Percentiles rank a stretch among this genome's conserved stretches.
Evolutionary conservation across 1,140 invertebrate genomes (phyloP).

Genomic region (Drosophila willistoni): DNA sequence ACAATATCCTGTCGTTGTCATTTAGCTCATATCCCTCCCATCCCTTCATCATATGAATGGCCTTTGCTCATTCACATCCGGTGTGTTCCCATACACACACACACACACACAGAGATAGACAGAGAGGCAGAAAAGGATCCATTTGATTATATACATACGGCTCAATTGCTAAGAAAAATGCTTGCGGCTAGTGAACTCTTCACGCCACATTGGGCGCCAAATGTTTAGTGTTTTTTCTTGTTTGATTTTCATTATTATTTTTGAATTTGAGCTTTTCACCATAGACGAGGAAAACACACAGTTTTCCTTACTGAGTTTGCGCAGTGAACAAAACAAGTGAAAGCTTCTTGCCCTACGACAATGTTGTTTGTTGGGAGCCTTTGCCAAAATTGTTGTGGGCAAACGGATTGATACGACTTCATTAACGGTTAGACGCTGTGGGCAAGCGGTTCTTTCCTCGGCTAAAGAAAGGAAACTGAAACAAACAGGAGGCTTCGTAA

Average conservation of each 20-base stretch:
- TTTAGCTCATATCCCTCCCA: background rate
- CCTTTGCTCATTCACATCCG: conserved; percentile 21
- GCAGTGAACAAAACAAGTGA: background rate
- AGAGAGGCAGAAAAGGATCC: background rate
- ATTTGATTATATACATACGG: conserved; percentile 12
- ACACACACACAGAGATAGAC: background rate
- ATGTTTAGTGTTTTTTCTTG: conserved; percentile 21
- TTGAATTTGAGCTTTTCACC: conserved; percentile 46
- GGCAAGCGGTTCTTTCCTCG: conserved; percentile 59
- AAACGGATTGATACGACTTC: conserved; percentile 47
- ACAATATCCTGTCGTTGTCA: conserved; percentile 28
- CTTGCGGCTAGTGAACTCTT: conserved; percentile 27
- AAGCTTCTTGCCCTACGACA: conserved; percentile 9
- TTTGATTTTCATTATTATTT: conserved; percentile 3
- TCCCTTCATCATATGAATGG: background rate
- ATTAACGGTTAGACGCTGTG: conserved; percentile 72
- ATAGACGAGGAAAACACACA: conserved; percentile 2
- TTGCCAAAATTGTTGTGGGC: background rate
- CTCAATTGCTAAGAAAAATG: conserved; percentile 17
- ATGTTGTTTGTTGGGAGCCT: conserved; percentile 8
- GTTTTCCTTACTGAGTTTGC: background rate
- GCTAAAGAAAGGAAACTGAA: background rate
- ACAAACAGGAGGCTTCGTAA: background rate
- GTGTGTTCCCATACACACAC: conserved; percentile 14
- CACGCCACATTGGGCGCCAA: conserved; percentile 60